These are phyloP conservation scores for Hydropsyche betteni DNA, from an alignment of 2,888 invertebrate species.

Conservation along the genomic window DNA sequence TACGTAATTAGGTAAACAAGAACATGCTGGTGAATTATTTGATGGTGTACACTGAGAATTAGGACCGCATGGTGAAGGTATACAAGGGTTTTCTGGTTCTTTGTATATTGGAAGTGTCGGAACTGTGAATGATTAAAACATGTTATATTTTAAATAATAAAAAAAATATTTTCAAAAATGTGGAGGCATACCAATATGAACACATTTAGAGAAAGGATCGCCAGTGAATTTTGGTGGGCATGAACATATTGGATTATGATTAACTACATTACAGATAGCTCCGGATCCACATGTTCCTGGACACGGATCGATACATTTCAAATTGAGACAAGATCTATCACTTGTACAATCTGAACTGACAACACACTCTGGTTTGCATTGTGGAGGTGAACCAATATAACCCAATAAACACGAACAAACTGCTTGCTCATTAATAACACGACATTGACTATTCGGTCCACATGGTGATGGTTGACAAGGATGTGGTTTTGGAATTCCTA, in stretches of 20 bases:
- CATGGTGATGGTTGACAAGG: conserved; percentile 69
- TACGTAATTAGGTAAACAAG: conserved; percentile 73
- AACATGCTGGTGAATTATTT: conserved; percentile 72
- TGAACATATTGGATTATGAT: conserved; percentile 80
- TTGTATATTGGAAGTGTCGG: conserved; percentile 34
- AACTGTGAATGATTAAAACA: conserved; percentile 41
- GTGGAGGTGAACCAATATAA: conserved; percentile 76
- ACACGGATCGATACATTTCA: conserved; percentile 79
- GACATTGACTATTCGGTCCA: conserved; percentile 75
- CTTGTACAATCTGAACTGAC: conserved; percentile 79
- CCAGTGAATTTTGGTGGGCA: conserved; percentile 75
- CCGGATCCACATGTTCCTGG: conserved; percentile 76
- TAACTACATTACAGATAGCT: conserved; percentile 76
- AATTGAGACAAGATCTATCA: conserved; percentile 77
- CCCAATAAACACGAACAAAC: conserved; percentile 78
- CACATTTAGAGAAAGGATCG: conserved; percentile 80
- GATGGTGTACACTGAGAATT: conserved; percentile 74
- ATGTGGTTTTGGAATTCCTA: conserved; percentile 53
- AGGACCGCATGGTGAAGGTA: conserved; percentile 74
- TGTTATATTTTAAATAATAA: neutral
- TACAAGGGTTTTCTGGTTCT: conserved; percentile 58
- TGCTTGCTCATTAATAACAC: conserved; percentile 69
- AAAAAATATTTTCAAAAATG: neutral
- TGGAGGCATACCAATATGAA: conserved; percentile 35
- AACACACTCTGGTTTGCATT: conserved; percentile 82